Evolutionary conservation across 2,888 invertebrate genomes (phyloP).

Genomic region (Lycocerus yunnanus): DNA sequence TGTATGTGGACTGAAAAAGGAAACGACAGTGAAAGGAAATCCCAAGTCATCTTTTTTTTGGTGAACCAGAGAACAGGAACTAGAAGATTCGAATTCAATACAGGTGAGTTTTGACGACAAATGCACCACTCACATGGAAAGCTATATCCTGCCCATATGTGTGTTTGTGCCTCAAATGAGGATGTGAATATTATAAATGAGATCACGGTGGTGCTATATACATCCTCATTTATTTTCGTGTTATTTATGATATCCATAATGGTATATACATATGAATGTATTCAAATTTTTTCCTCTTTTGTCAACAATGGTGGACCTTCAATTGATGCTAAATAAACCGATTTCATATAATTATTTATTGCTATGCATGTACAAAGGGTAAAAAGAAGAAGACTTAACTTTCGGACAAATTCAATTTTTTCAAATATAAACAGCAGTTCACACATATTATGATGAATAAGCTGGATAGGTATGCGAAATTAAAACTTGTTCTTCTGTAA

Average conservation of each 20-base stretch:
- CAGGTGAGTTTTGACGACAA: slow-evolving; percentile 5
- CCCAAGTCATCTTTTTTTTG: slow-evolving; percentile 3
- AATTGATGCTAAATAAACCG: too few relatives aligned
- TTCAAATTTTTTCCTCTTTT: background rate
- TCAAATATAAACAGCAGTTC: background rate
- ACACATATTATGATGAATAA: background rate
- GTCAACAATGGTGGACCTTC: too few relatives aligned
- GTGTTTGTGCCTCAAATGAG: slow-evolving; percentile 8
- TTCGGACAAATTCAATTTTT: background rate
- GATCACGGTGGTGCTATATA: slow-evolving; percentile 15
- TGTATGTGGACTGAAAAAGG: background rate
- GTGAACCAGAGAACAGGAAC: background rate
- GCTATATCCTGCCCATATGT: slow-evolving; percentile 28
- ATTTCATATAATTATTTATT: too few relatives aligned
- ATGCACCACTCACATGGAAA: slow-evolving; percentile 11
- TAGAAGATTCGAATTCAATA: background rate
- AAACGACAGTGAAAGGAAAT: background rate
- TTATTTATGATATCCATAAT: background rate
- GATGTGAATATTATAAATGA: slow-evolving; percentile 28
- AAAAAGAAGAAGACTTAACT: too few relatives aligned
- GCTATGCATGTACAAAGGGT: too few relatives aligned
- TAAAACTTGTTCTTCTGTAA: background rate
- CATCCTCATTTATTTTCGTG: slow-evolving; percentile 22
- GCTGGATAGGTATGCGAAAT: background rate
- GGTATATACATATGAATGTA: too few relatives aligned